These are phyloP conservation scores for Drosophila koepferae DNA, from an alignment of 2,888 invertebrate species.

Conservation along the genomic window DNA sequence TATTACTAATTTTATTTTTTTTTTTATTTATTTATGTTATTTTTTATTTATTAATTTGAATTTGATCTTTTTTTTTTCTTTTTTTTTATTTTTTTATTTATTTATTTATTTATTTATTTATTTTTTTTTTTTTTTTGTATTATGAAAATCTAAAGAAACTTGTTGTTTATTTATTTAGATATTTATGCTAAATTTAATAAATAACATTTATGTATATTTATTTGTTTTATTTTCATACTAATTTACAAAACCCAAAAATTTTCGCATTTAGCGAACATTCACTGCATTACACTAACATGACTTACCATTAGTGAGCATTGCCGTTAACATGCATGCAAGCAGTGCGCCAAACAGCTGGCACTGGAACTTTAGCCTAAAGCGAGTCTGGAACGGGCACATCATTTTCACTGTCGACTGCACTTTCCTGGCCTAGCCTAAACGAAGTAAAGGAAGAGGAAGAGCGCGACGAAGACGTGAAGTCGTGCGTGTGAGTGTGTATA, in stretches of 20 bases:
- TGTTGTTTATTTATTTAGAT: too few species aligned
- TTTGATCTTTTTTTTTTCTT: too few species aligned
- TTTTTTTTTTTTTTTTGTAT: too few species aligned
- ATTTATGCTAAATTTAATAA: background rate
- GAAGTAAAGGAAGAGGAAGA: constrained; percentile 3
- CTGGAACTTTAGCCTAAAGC: constrained; percentile 51
- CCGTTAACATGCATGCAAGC: constrained; percentile 60
- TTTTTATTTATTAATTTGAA: too few species aligned
- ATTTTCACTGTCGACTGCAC: constrained; percentile 79
- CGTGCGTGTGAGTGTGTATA: constrained; percentile 28
- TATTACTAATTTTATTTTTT: too few species aligned
- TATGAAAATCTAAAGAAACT: too few species aligned
- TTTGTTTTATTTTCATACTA: background rate
- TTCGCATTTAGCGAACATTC: background rate
- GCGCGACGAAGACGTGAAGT: constrained; percentile 1
- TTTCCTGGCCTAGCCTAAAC: constrained; percentile 70
- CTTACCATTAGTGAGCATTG: constrained; percentile 70
- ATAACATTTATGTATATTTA: background rate
- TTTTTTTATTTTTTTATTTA: too few species aligned
- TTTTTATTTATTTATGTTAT: too few species aligned
- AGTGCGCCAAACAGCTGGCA: constrained; percentile 76
- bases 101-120: too few species aligned
- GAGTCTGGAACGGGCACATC: constrained; percentile 66
- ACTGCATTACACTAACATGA: constrained; percentile 31
- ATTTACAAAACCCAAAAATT: background rate